phyloP scores from a whole-genome alignment of 2,797 vertebrate species.

The Anniella stebbinsi region DNA sequence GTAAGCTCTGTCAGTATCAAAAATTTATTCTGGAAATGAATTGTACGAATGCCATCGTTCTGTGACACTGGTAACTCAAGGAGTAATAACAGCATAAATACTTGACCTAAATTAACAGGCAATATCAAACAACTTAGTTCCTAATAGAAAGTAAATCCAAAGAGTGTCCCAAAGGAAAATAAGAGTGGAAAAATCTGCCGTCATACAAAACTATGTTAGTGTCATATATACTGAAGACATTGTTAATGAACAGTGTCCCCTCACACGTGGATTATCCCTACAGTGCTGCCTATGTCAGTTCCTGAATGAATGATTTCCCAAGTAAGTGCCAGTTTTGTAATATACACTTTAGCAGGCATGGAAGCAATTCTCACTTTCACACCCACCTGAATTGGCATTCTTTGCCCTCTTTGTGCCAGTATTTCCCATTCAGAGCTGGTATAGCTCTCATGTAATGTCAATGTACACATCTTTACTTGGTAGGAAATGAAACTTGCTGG shows the following conservation, averaged over 20 bases:
- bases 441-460: constrained; percentile 68
- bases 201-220: constrained; percentile 55
- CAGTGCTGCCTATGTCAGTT: constrained; percentile 75
- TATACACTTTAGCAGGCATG: constrained; percentile 72
- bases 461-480: constrained; percentile 70
- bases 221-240: constrained; percentile 72
- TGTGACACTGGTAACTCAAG: not conserved
- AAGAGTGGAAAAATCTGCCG: constrained; percentile 52
- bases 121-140: constrained; percentile 57
- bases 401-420: constrained; percentile 74
- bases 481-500: constrained; percentile 69
- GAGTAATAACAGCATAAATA: constrained; percentile 16
- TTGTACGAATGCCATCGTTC: not conserved
- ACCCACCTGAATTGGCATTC: constrained; percentile 71
- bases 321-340: constrained; percentile 77
- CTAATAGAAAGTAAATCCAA: constrained; percentile 46
- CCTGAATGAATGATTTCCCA: constrained; percentile 72
- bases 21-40: not conserved
- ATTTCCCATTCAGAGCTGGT: constrained; percentile 69
- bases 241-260: constrained; percentile 75
- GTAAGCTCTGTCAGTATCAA: not conserved
- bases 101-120: constrained; percentile 24
- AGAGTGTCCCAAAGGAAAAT: constrained; percentile 37
- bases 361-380: constrained; percentile 74
- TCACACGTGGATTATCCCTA: constrained; percentile 74